A percentile compares a stretch with the other conserved stretches of the same genome.
Evolutionary conservation across 2,888 invertebrate species (phyloP).

Genomic region (Dryobotodes eremita): DNA sequence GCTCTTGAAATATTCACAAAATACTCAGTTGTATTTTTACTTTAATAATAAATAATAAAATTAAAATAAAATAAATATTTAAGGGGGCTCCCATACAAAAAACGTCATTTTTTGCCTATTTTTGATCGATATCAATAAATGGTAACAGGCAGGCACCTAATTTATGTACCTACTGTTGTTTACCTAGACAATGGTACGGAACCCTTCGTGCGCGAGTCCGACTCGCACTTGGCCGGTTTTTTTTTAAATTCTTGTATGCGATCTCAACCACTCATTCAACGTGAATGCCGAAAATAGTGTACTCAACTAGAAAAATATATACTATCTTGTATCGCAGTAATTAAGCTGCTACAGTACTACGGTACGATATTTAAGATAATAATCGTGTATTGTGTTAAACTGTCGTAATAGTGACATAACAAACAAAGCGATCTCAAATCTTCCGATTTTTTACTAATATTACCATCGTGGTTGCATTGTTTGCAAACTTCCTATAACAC

Average conservation of each 20-base stretch:
- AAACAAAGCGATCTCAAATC: constrained; percentile 56
- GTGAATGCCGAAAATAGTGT: neutral
- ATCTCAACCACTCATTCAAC: neutral
- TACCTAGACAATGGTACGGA: no score
- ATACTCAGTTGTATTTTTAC: no score
- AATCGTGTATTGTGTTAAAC: constrained; percentile 43
- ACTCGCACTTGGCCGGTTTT: no score
- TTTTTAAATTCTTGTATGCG: neutral
- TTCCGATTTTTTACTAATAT: constrained; percentile 67
- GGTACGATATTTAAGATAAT: constrained; percentile 29
- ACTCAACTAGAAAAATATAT: neutral
- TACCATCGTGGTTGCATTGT: constrained; percentile 56
- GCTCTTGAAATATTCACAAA: no score
- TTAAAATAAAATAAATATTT: no score
- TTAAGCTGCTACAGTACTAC: neutral
- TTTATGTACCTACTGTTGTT: no score
- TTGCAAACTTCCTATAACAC: constrained; percentile 60
- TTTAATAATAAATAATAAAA: no score
- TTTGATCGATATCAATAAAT: no score
- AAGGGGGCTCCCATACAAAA: no score
- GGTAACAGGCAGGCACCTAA: no score
- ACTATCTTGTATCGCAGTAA: constrained; percentile 23
- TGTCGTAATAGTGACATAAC: constrained; percentile 64
- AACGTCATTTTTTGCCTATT: no score
- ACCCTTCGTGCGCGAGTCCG: no score